A percentile compares a stretch with the other conserved stretches of the same genome.
Conservation (phyloP, 2,797 vertebrate genomes). For the Synanceia verrucosa region DNA sequence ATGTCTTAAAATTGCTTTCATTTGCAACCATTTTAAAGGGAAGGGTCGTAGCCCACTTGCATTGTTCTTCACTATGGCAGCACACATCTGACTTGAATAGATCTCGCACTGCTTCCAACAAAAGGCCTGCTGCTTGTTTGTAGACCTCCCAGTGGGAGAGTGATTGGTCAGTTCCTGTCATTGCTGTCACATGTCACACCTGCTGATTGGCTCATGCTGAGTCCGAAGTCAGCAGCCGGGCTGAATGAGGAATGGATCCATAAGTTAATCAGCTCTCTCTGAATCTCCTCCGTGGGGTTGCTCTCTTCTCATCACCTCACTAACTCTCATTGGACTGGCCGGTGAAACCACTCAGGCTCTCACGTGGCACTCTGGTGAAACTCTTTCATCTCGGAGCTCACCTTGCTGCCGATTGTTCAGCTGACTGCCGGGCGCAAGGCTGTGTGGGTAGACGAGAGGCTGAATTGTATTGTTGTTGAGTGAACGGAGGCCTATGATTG, state of each 20-base stretch:
- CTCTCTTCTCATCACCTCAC: slow-evolving; percentile 42
- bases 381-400: slow-evolving; percentile 60
- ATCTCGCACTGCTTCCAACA: slow-evolving; percentile 50
- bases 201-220: slow-evolving; percentile 71
- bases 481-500: slow-evolving; percentile 75
- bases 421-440: slow-evolving; percentile 37
- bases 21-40: slow-evolving; percentile 10
- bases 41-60: background rate
- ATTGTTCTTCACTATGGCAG: slow-evolving; percentile 48
- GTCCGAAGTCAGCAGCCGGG: slow-evolving; percentile 46
- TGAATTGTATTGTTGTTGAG: slow-evolving; percentile 75
- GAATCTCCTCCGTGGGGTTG: slow-evolving; percentile 16
- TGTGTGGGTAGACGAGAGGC: slow-evolving; percentile 46
- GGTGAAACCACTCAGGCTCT: slow-evolving; percentile 48
- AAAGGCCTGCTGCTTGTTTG: slow-evolving; percentile 69
- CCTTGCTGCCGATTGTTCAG: slow-evolving; percentile 43
- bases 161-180: slow-evolving; percentile 76
- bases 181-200: slow-evolving; percentile 70
- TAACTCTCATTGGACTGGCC: background rate
- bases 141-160: slow-evolving; percentile 68
- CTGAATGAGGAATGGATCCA: slow-evolving; percentile 39
- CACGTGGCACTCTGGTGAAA: slow-evolving; percentile 49
- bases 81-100: slow-evolving; percentile 42
- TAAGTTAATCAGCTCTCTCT: slow-evolving; percentile 35
- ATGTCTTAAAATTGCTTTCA: background rate